These are phyloP conservation scores for Holotrichia oblita DNA, from an alignment of 1,140 invertebrate species.

Conservation along the genomic window DNA sequence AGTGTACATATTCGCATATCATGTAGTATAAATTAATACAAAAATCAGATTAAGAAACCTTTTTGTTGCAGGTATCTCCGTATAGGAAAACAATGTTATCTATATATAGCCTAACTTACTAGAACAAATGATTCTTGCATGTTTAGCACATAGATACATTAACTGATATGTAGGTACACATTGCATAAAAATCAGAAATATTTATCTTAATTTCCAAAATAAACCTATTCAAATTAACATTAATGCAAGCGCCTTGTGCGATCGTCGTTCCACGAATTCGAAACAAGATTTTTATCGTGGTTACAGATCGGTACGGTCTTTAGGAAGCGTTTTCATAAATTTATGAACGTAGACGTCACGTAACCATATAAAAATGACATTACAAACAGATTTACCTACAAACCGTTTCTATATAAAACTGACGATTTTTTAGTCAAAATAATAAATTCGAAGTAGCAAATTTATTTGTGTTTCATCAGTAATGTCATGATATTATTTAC, in stretches of 20 bases:
- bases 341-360: constrained; percentile 29
- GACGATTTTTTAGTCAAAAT: constrained; percentile 23
- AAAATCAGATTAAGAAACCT: no score
- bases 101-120: no score
- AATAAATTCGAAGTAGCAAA: not conserved
- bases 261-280: constrained; percentile 21
- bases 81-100: no score
- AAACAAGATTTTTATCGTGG: constrained; percentile 30
- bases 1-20: no score
- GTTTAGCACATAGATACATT: no score
- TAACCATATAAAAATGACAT: constrained; percentile 27
- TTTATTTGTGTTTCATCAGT: constrained; percentile 1
- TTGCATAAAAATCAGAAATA: not conserved
- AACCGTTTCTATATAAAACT: constrained; percentile 9
- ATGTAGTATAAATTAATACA: no score
- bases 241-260: not conserved
- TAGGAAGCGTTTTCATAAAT: constrained; percentile 33
- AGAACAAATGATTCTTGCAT: no score
- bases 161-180: not conserved
- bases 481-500: not conserved
- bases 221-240: constrained; percentile 19
- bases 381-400: constrained; percentile 27
- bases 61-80: no score
- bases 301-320: constrained; percentile 20
- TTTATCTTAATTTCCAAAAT: not conserved